Percentiles rank a stretch among this genome's conserved stretches.
Conservation (phyloP, 2,113 vertebrate species). For the Merops nubicus region DNA sequence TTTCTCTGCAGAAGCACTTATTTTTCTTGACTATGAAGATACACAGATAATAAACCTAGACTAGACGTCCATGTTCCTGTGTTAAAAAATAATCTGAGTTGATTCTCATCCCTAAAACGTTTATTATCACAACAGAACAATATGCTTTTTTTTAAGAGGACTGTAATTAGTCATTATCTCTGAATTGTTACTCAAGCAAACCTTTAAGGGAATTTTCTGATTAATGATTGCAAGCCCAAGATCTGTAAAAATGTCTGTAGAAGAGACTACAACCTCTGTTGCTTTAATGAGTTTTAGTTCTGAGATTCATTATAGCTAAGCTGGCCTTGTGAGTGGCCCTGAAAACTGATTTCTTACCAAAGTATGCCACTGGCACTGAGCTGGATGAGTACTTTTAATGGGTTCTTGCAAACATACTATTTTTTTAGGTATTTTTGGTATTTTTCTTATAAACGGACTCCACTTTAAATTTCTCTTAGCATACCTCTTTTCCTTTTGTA, state of each 20-base stretch:
- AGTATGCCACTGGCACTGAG: background rate
- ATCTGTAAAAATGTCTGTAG: background rate
- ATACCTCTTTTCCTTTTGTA: background rate
- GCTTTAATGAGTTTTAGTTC: background rate
- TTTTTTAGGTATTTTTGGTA: background rate
- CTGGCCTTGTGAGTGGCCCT: background rate
- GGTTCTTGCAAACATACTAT: background rate
- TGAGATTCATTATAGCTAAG: background rate
- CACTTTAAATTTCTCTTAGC: background rate
- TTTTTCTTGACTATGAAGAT: background rate
- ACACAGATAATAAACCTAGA: background rate
- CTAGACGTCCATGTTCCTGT: background rate
- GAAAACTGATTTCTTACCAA: background rate
- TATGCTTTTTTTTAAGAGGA: background rate
- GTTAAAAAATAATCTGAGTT: background rate
- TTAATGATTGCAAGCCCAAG: background rate
- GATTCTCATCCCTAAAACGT: background rate
- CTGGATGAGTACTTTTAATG: background rate
- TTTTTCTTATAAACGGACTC: background rate
- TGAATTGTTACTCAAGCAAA: background rate
- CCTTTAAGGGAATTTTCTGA: background rate
- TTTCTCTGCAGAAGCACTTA: background rate
- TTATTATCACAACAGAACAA: background rate
- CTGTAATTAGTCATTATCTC: background rate
- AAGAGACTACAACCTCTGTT: background rate